These are phyloP conservation scores for Camponotus pennsylvanicus DNA, from an alignment of 1,140 invertebrate species.

Conservation along the genomic window DNA sequence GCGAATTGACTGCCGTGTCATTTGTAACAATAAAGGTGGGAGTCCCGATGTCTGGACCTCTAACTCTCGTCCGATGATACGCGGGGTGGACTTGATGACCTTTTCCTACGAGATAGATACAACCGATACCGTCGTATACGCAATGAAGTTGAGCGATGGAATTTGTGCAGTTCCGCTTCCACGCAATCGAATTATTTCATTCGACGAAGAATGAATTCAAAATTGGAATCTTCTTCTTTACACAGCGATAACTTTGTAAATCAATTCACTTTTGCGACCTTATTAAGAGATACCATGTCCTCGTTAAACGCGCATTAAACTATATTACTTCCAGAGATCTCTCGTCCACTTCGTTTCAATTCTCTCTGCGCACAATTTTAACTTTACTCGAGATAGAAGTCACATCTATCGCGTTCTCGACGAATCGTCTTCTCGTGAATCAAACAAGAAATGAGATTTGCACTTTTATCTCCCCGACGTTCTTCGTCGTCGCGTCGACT, in stretches of 20 bases:
- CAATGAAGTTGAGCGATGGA: slow-evolving; percentile 69
- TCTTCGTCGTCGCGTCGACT: slow-evolving; percentile 22
- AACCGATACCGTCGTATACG: slow-evolving; percentile 30
- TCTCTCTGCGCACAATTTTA: background rate
- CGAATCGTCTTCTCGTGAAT: slow-evolving; percentile 30
- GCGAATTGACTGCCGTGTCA: slow-evolving; percentile 76
- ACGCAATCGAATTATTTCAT: slow-evolving; percentile 13
- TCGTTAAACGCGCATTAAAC: background rate
- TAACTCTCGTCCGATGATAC: slow-evolving; percentile 61
- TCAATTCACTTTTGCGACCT: background rate
- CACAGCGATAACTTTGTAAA: background rate
- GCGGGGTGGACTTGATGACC: slow-evolving; percentile 53
- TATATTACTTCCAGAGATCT: slow-evolving; percentile 15
- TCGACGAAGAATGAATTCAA: background rate
- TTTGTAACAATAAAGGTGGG: slow-evolving; percentile 79
- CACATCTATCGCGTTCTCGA: background rate
- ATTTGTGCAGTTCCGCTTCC: slow-evolving; percentile 21
- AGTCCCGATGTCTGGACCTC: slow-evolving; percentile 71
- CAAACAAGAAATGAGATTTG: slow-evolving; percentile 38
- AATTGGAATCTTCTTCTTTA: background rate
- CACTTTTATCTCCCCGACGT: slow-evolving; percentile 30
- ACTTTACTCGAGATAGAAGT: slow-evolving; percentile 37
- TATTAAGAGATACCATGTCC: background rate
- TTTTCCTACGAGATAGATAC: slow-evolving; percentile 15
- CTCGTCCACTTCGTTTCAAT: background rate